Evolutionary conservation across 37 sponge, comb jelly and placozoan species (phyloP).

Genomic region (Petrosia ficiformis): DNA sequence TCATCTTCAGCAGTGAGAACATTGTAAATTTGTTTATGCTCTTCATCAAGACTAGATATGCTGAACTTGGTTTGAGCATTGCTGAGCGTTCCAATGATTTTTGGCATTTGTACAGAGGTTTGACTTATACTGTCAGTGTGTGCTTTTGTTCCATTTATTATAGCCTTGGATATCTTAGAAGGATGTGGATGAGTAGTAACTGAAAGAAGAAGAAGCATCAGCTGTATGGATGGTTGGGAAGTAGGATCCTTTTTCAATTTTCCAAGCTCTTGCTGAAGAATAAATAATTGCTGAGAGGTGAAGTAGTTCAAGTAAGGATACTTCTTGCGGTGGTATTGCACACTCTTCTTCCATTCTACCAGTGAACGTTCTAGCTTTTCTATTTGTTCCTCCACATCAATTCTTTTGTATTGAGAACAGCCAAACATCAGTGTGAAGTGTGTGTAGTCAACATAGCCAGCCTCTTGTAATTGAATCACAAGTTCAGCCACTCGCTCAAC

Average conservation of each 20-base stretch:
- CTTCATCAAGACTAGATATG: not conserved
- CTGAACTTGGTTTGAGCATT: not conserved
- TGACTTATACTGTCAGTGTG: not conserved
- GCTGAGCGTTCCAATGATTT: not conserved
- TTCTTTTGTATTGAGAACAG: not conserved
- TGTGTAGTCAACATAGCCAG: slow-evolving; percentile 44
- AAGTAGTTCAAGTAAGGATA: slow-evolving; percentile 68
- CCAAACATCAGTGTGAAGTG: slow-evolving; percentile 12
- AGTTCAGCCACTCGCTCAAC: slow-evolving; percentile 40
- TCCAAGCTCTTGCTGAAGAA: slow-evolving; percentile 47
- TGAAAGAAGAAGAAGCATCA: not conserved
- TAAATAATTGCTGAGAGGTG: slow-evolving; percentile 58
- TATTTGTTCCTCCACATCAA: slow-evolving; percentile 18
- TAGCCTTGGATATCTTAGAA: not conserved
- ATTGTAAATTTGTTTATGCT: not conserved
- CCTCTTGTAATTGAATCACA: slow-evolving; percentile 33
- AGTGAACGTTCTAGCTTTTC: slow-evolving; percentile 41
- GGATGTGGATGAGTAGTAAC: not conserved
- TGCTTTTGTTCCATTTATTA: not conserved
- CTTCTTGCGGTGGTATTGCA: slow-evolving; percentile 16
- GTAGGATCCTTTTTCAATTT: not conserved
- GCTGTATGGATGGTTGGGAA: not conserved
- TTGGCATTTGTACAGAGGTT: not conserved
- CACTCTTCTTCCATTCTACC: slow-evolving; percentile 9
- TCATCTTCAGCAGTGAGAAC: not conserved